A percentile compares a stretch with the other conserved stretches of the same genome.
phyloP scores from a whole-genome alignment of 2,888 invertebrate genomes.

The Ochropleura plecta region DNA sequence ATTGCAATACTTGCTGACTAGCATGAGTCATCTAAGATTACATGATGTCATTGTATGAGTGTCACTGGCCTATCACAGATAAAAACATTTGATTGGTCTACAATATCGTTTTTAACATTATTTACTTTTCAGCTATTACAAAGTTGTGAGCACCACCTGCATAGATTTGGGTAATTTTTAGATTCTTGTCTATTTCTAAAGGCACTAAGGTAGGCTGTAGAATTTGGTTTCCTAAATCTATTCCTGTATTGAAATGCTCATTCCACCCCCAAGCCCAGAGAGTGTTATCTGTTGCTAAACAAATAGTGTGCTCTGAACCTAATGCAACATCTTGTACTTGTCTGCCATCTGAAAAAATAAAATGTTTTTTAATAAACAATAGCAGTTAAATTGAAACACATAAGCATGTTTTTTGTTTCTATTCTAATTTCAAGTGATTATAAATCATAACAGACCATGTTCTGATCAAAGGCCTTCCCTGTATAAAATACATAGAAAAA shows the following conservation, averaged over 20 bases:
- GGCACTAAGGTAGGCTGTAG: slow-evolving; percentile 79
- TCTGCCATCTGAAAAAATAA: slow-evolving; percentile 82
- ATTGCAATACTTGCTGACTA: slow-evolving; percentile 31
- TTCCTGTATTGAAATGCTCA: slow-evolving; percentile 96
- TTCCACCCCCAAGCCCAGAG: slow-evolving; percentile 97
- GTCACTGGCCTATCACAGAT: slow-evolving; percentile 34
- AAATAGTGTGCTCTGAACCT: slow-evolving; percentile 95
- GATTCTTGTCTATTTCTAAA: slow-evolving; percentile 68
- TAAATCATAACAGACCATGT: no score
- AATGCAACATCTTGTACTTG: slow-evolving; percentile 90
- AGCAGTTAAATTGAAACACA: neutral
- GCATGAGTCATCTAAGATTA: slow-evolving; percentile 28
- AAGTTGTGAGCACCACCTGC: slow-evolving; percentile 88
- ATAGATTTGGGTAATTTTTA: slow-evolving; percentile 78
- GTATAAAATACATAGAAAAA: neutral
- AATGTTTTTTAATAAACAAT: neutral
- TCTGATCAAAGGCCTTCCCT: neutral
- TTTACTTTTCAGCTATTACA: slow-evolving; percentile 72
- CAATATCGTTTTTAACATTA: slow-evolving; percentile 13
- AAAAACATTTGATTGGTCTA: slow-evolving; percentile 9
- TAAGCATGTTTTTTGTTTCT: neutral
- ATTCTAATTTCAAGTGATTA: neutral
- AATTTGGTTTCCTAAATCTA: slow-evolving; percentile 75
- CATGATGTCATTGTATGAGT: slow-evolving; percentile 12
- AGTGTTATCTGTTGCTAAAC: slow-evolving; percentile 91